Base-by-base conservation (phyloP, 2,888 invertebrate species). In the Herminia tarsipennalis region DNA sequence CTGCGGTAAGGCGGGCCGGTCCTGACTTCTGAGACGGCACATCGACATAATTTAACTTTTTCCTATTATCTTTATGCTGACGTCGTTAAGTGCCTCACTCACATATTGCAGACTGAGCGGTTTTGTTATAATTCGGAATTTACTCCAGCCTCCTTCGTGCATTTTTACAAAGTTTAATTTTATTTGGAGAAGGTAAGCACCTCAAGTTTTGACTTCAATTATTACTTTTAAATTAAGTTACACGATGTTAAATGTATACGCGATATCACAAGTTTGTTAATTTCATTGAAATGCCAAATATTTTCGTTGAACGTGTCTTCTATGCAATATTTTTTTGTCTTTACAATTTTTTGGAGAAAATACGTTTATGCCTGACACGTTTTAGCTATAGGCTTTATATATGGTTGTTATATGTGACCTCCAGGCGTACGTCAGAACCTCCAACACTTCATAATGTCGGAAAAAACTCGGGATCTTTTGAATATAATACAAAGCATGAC, bases 1-100 rank as follows among this genome's bases (percentile, higher is more conserved):
- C 61, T 56, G 70, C 68, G 72, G 74, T 61, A 65, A 70, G 62
- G 72, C 53, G 55, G 22, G 16, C 14, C 27, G 39, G 20, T 34
- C 41, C 46, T 49, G 47, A 67, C 64, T 67, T 63, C 68, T 74
- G 73, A 81, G 83, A 76, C 75, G 81, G 78, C 77, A 76, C 85
- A 85, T 89, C 86, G 87, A 89, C 87, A 88, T 88, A 85, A 88
- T 90, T 89, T 89, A 91, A 89, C 91, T 89, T 91, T 91, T 90
- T 88, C 90, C 88, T 88, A 90, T 90, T 90, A 90, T 89, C 86
- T 89, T 89, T 88, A 83, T 81, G 88, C 87, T 87, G 88, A 88
- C 85, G 78, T 73, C 75, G 83, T 86, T 86, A 85, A 84, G 80
- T 78, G 76, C 69, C 71, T 72, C 72, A 75, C 77, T 78, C 83